Conservation (phyloP, 2,888 invertebrate genomes). For the Ectemnius continuus region DNA sequence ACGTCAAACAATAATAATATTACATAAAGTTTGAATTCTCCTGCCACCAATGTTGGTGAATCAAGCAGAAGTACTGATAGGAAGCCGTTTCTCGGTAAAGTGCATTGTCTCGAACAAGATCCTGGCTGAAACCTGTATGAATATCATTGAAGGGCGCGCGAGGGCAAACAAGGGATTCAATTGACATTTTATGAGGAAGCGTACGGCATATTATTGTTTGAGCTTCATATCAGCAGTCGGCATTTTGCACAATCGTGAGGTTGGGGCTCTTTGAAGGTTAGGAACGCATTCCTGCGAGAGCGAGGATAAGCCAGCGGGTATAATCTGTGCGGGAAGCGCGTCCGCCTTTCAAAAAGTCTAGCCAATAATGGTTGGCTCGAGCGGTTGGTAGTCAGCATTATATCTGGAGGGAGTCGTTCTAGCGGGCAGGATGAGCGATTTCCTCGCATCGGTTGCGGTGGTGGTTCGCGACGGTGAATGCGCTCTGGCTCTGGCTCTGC, state of each 20-base stretch:
- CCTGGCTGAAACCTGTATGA: slow-evolving; percentile 50
- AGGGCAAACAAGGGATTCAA: neutral
- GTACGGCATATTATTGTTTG: slow-evolving; percentile 46
- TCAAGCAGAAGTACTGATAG: no score
- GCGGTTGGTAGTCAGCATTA: no score
- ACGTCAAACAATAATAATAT: no score
- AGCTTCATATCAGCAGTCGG: slow-evolving; percentile 37
- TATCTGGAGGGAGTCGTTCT: no score
- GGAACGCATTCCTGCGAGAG: neutral
- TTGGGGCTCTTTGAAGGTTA: slow-evolving; percentile 4
- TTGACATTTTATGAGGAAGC: slow-evolving; percentile 46
- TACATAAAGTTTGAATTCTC: no score
- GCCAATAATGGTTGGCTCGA: neutral
- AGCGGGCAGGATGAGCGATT: no score
- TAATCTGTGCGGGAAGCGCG: neutral
- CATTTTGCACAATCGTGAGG: slow-evolving; percentile 13
- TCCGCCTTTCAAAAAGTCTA: slow-evolving; percentile 2
- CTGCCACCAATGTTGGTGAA: no score
- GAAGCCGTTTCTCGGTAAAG: neutral
- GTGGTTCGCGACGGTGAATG: slow-evolving; percentile 11
- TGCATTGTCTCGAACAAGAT: slow-evolving; percentile 27
- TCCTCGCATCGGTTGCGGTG: no score
- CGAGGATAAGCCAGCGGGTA: neutral
- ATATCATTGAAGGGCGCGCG: no score
- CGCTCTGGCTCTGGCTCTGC: neutral